Base-by-base conservation (phyloP, 2,888 invertebrate species). In the Automeris io region DNA sequence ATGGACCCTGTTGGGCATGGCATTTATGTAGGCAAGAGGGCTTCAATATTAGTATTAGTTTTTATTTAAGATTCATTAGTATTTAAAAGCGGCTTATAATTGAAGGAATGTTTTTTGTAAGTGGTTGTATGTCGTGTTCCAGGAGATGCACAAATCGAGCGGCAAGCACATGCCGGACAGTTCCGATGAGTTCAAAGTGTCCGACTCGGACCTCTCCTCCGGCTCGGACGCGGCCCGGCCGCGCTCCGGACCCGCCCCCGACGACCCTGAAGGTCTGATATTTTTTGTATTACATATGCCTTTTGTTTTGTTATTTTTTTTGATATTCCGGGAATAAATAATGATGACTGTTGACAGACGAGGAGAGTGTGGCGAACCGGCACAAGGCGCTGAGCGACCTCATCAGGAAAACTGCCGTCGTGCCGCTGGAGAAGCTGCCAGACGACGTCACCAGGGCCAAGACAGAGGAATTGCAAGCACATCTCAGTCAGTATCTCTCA, bases 161-260 rank as follows among this genome's bases (percentile, higher is more conserved):
- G 87, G 87, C 46, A 87, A 88, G 47, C 88, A 88, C 68, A 87
- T 85, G 86, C 72, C 79, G 33, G 87, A 87, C 59, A 86, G 83
- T 40, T 86, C 86, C 1, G 85, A 87, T 58, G 87, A 87, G 65
- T 87, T 81, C 66, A 79, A 79, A 41, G 57, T 81, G 24, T 72
- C 70, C 32, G 72, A 76, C 13, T 76, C 81, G 0, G 79, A 78
- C 18, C 42, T 47, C 2, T 45, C 58, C 1, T 59, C 71, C 0
- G 71, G 67, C 33, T 74, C 73, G 0, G 73, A 62, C 8, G 43
- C 45, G 60, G 57, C 82, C 3, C 7, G 29, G 6, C 12, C 6
- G 1, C 6, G 12, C 25, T n/a, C 8, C 7, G 1, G 13, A 19
- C 19, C 19, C 12, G 6, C 1, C 7, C 5, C 12, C 1, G 12